Percentiles rank a stretch among this genome's conserved stretches.
These are phyloP conservation scores for Scaptomyza reducta DNA, from an alignment of 2,888 invertebrate species.

Conservation along the genomic window DNA sequence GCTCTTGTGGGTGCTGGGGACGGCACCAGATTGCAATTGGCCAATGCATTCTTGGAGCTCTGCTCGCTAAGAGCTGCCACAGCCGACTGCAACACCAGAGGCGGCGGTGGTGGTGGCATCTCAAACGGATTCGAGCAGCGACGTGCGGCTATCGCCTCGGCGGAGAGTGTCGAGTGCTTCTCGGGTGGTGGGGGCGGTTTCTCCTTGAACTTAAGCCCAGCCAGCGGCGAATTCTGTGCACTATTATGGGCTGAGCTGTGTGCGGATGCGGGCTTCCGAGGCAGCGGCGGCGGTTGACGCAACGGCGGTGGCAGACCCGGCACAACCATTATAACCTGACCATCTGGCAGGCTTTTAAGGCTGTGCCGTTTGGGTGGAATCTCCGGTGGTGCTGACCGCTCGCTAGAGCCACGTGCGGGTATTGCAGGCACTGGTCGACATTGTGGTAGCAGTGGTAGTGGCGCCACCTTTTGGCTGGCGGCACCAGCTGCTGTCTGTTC, in stretches of 20 bases:
- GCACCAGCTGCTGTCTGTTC: constrained; percentile 47
- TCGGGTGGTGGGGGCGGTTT: constrained; percentile 80
- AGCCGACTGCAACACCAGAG: constrained; percentile 68
- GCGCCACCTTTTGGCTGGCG: constrained; percentile 52
- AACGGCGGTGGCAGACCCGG: constrained; percentile 78
- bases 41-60: constrained; percentile 63
- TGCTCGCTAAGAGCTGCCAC: constrained; percentile 70
- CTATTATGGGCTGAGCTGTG: constrained; percentile 81
- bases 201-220: constrained; percentile 81
- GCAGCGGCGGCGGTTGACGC: constrained; percentile 83
- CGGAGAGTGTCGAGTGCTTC: constrained; percentile 71
- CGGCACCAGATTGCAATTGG: constrained; percentile 64
- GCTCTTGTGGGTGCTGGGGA: constrained; percentile 81
- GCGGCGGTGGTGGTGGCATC: constrained; percentile 77
- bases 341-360: constrained; percentile 82
- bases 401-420: constrained; percentile 81
- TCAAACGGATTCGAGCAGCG: constrained; percentile 83
- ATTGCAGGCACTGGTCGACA: constrained; percentile 83
- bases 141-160: constrained; percentile 69
- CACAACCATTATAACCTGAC: constrained; percentile 58
- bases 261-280: constrained; percentile 81
- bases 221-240: constrained; percentile 82
- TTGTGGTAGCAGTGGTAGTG: constrained; percentile 73
- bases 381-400: constrained; percentile 83
- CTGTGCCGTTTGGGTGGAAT: constrained; percentile 84